These are phyloP conservation scores for Pyralis farinalis DNA, from an alignment of 2,888 invertebrate species.

Conservation along the genomic window DNA sequence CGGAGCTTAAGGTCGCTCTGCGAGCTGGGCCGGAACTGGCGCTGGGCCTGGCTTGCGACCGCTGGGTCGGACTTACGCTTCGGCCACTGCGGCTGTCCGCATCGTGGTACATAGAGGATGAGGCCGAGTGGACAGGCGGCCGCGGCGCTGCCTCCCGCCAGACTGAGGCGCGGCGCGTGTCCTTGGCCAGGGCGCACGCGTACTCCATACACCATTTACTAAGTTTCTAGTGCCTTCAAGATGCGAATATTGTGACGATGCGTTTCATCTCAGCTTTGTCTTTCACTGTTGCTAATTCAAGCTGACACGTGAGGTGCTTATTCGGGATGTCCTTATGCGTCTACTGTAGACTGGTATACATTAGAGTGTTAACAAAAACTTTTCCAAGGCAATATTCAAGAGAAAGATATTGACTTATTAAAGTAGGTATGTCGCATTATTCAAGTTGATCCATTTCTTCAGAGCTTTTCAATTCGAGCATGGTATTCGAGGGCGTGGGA, in stretches of 20 bases:
- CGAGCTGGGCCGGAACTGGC: constrained; percentile 51
- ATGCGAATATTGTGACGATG: constrained; percentile 45
- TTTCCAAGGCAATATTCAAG: neutral
- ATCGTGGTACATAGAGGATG: constrained; percentile 43
- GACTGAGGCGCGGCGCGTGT: constrained; percentile 72
- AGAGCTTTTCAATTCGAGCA: constrained; percentile 21
- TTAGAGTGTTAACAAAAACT: neutral
- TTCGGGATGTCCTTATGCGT: constrained; percentile 15
- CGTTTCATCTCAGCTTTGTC: constrained; percentile 40
- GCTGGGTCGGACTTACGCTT: constrained; percentile 49
- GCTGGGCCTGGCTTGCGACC: constrained; percentile 64
- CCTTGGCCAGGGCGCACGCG: constrained; percentile 72
- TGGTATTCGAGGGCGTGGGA: constrained; percentile 43
- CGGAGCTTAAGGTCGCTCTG: constrained; percentile 65
- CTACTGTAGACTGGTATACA: neutral
- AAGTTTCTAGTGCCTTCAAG: constrained; percentile 54
- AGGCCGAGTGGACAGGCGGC: constrained; percentile 47
- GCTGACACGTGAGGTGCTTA: constrained; percentile 11
- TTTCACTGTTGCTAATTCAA: constrained; percentile 27
- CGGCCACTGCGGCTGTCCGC: constrained; percentile 65
- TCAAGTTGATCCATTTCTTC: constrained; percentile 23
- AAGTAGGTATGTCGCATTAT: constrained; percentile 17
- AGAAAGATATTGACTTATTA: constrained; percentile 18
- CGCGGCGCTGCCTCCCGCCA: constrained; percentile 65
- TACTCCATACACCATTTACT: constrained; percentile 54